A percentile compares a stretch with the other conserved stretches of the same genome.
Evolutionary conservation across 2,113 vertebrate species (phyloP).

Genomic region (Dendrocopos noguchii): DNA sequence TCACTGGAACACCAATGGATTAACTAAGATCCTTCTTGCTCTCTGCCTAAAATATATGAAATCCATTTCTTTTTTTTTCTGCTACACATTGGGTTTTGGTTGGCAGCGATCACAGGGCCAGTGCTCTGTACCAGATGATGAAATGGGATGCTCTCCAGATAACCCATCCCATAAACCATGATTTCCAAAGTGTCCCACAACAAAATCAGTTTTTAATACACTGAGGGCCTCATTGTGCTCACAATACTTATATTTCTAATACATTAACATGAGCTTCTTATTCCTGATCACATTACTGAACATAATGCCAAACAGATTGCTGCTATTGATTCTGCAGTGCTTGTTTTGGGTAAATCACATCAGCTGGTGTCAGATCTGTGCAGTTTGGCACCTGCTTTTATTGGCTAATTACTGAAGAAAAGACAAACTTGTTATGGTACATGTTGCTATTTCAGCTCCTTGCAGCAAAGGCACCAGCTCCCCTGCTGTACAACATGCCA

Average conservation of each 20-base stretch:
- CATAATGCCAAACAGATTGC: constrained; percentile 55
- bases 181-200: constrained; percentile 28
- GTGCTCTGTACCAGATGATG: background rate
- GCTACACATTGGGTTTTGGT: background rate
- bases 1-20: background rate
- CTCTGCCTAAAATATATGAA: background rate
- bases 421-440: constrained; percentile 37
- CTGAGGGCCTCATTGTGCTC: background rate
- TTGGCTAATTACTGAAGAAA: constrained; percentile 52
- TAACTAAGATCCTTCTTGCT: background rate
- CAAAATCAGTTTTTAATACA: background rate
- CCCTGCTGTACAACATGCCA: background rate
- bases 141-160: background rate
- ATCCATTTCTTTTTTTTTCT: background rate
- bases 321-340: constrained; percentile 44
- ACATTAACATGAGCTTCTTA: constrained; percentile 6
- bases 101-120: background rate
- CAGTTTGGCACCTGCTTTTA: constrained; percentile 53
- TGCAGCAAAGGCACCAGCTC: background rate
- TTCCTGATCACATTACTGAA: constrained; percentile 35
- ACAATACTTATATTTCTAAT: background rate
- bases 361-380: constrained; percentile 59
- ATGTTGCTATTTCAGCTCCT: background rate
- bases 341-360: constrained; percentile 65
- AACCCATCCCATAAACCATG: background rate